A percentile compares a stretch with the other conserved stretches of the same genome.
Conservation (phyloP, 2,888 invertebrate genomes). For the Drosophila borealis region DNA sequence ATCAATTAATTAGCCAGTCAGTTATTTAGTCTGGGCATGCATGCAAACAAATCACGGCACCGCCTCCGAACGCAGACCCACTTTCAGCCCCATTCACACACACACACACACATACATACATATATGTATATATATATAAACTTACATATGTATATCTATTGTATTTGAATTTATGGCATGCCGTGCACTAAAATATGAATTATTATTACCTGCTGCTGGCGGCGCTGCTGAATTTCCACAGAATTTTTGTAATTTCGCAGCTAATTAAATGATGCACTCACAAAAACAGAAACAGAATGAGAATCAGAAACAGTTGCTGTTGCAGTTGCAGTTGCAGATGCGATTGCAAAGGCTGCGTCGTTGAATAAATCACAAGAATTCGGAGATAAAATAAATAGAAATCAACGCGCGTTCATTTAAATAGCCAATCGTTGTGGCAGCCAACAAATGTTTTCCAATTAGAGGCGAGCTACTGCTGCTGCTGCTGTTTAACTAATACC, state of each 20-base stretch:
- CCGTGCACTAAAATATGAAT: constrained; percentile 48
- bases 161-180: constrained; percentile 43
- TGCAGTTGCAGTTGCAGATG: constrained; percentile 15
- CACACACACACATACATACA: background rate
- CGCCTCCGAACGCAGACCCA: constrained; percentile 1
- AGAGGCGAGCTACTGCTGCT: constrained; percentile 38
- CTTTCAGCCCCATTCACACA: constrained; percentile 5
- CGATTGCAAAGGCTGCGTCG: constrained; percentile 15
- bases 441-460: constrained; percentile 56
- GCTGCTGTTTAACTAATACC: constrained; percentile 23
- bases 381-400: constrained; percentile 36
- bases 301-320: too few species aligned
- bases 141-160: constrained; percentile 18
- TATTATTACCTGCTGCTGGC: constrained; percentile 51
- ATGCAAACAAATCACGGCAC: constrained; percentile 55
- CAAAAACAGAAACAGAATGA: constrained; percentile 27
- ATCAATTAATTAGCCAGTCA: constrained; percentile 61
- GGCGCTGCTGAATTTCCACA: constrained; percentile 25
- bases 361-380: constrained; percentile 40
- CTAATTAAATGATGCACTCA: constrained; percentile 50
- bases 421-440: constrained; percentile 16
- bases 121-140: background rate
- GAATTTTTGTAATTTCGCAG: constrained; percentile 25
- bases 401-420: constrained; percentile 38
- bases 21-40: constrained; percentile 33